Percentiles rank a stretch among this genome's conserved stretches.
Conservation (phyloP, 2,888 invertebrate species). For the Adelognathus sp. region DNA sequence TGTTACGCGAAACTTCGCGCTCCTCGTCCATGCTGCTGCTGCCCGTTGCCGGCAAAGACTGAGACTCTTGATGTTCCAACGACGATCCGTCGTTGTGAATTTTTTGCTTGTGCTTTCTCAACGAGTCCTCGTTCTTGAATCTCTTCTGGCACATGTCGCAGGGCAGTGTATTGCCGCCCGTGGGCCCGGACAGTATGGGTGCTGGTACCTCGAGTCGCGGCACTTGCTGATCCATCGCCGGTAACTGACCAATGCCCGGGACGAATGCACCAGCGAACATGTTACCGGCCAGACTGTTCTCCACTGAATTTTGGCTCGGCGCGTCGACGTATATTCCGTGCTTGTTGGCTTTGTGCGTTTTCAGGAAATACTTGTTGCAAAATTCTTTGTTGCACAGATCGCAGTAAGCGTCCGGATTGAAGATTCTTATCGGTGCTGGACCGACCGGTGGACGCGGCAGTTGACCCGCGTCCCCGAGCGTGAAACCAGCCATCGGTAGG, state of each 20-base stretch:
- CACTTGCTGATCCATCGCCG: slow-evolving; percentile 73
- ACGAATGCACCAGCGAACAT: slow-evolving; percentile 63
- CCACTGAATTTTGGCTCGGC: slow-evolving; percentile 72
- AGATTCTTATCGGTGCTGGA: slow-evolving; percentile 85
- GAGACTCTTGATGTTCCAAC: slow-evolving; percentile 65
- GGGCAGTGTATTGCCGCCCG: slow-evolving; percentile 78
- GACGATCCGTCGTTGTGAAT: slow-evolving; percentile 84
- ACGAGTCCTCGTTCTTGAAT: slow-evolving; percentile 88
- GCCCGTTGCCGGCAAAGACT: slow-evolving; percentile 57
- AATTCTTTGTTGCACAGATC: slow-evolving; percentile 99
- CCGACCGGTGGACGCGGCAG: slow-evolving; percentile 83
- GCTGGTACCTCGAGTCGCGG: slow-evolving; percentile 52
- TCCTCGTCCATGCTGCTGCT: slow-evolving; percentile 69
- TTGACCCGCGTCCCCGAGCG: slow-evolving; percentile 80
- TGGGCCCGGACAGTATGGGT: slow-evolving; percentile 42
- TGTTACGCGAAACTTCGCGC: slow-evolving; percentile 67
- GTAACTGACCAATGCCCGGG: slow-evolving; percentile 59
- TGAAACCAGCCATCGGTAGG: slow-evolving; percentile 83
- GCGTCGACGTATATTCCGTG: slow-evolving; percentile 93
- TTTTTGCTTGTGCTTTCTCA: slow-evolving; percentile 87
- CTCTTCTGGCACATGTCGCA: slow-evolving; percentile 89
- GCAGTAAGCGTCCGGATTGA: slow-evolving; percentile 98
- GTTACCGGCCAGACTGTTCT: slow-evolving; percentile 51
- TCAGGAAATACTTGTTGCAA: slow-evolving; percentile 98
- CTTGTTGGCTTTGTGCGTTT: slow-evolving; percentile 98